Conservation (phyloP, 1,140 invertebrate species). For the Drosophila burlai region DNA sequence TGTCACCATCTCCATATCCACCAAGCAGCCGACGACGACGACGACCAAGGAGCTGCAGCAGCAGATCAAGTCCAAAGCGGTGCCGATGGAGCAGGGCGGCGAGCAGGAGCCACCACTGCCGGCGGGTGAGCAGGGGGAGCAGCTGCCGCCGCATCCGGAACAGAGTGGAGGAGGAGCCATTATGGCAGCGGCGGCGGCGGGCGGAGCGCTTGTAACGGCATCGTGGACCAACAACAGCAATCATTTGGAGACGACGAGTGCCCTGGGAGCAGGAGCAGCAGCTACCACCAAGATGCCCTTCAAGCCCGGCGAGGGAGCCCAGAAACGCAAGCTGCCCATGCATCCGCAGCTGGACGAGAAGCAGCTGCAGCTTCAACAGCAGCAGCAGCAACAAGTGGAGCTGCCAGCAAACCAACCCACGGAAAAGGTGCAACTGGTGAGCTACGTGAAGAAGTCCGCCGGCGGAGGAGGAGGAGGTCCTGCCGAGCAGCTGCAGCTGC, state of each 20-base stretch:
- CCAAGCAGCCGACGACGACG: slow-evolving; percentile 40
- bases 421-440: slow-evolving; percentile 39
- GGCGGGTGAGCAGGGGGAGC: slow-evolving; percentile 13
- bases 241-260: slow-evolving; percentile 11
- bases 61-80: slow-evolving; percentile 30
- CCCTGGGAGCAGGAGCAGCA: background rate
- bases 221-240: slow-evolving; percentile 18
- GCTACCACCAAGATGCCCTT: slow-evolving; percentile 11
- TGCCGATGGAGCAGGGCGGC: slow-evolving; percentile 17
- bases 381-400: background rate
- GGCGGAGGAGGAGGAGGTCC: background rate
- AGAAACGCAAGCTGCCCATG: slow-evolving; percentile 57
- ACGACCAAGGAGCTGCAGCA: slow-evolving; percentile 42
- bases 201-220: background rate
- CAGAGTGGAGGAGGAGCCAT: slow-evolving; percentile 1
- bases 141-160: slow-evolving; percentile 3
- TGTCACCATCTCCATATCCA: slow-evolving; percentile 73
- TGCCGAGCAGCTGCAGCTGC: slow-evolving; percentile 11
- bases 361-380: slow-evolving; percentile 27
- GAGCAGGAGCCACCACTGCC: slow-evolving; percentile 14
- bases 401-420: background rate
- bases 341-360: slow-evolving; percentile 60
- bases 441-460: slow-evolving; percentile 31
- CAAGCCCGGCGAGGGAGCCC: slow-evolving; percentile 23
- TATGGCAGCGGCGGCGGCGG: background rate